phyloP scores from a whole-genome alignment of 2,113 vertebrate species.

The Lamprotornis superbus region DNA sequence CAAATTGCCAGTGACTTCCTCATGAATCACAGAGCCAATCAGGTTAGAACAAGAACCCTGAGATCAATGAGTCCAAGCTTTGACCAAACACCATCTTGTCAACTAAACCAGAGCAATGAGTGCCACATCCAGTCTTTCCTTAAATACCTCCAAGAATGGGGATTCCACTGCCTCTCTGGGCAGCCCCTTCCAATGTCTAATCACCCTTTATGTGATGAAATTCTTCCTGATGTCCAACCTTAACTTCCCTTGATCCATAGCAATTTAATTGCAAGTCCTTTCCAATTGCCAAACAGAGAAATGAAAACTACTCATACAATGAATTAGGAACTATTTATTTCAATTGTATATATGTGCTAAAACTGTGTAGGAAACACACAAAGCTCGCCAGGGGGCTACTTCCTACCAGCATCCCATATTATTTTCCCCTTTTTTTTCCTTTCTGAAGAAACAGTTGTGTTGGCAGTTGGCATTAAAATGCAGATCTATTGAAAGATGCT shows the following conservation, averaged over 20 bases:
- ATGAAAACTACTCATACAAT: background rate
- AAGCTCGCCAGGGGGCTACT: background rate
- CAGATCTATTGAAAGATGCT: background rate
- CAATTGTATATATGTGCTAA: background rate
- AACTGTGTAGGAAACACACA: background rate
- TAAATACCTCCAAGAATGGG: background rate
- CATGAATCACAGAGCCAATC: background rate
- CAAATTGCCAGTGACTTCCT: background rate
- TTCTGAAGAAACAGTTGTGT: background rate
- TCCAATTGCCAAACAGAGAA: background rate
- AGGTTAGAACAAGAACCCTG: background rate
- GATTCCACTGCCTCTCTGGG: background rate
- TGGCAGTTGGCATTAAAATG: background rate
- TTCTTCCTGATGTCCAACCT: background rate
- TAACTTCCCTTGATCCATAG: background rate
- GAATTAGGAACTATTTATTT: background rate
- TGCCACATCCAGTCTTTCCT: background rate
- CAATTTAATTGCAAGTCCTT: background rate
- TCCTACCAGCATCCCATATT: background rate
- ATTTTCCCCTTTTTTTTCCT: background rate
- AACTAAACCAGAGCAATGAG: background rate
- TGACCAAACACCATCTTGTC: background rate
- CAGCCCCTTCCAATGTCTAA: background rate
- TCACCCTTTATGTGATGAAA: background rate
- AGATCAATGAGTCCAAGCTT: background rate